These are phyloP conservation scores for Ennomos fuscantarius DNA, from an alignment of 2,888 invertebrate species.

Conservation along the genomic window DNA sequence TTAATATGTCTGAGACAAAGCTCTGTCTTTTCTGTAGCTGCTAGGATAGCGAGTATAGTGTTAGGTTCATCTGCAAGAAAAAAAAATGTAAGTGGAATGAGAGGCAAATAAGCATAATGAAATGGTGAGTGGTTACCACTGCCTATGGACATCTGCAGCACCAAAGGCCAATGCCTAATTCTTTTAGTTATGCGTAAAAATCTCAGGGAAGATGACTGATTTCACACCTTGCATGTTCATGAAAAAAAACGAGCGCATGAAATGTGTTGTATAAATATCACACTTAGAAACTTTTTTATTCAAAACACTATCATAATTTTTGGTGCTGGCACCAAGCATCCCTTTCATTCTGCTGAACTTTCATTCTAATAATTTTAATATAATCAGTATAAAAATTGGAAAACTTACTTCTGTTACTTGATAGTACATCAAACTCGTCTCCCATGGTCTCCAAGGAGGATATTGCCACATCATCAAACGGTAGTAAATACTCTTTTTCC, in stretches of 20 bases:
- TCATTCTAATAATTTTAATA: no score
- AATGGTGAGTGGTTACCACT: no score
- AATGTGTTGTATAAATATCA: no score
- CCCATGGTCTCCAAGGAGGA: constrained; percentile 59
- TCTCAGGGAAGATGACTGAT: not conserved
- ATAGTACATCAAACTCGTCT: constrained; percentile 62
- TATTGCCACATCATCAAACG: constrained; percentile 59
- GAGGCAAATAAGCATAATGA: no score
- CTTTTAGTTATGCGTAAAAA: no score
- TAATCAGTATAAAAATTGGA: not conserved
- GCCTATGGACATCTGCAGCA: no score
- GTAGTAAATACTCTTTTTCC: constrained; percentile 54
- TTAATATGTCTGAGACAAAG: constrained; percentile 57
- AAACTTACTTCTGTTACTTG: constrained; percentile 51
- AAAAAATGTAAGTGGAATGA: no score
- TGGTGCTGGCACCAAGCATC: no score
- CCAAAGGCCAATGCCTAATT: no score
- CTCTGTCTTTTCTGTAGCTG: constrained; percentile 58
- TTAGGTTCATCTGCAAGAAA: constrained; percentile 51
- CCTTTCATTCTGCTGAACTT: no score
- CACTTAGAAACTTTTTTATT: not conserved
- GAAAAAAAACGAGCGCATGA: no score
- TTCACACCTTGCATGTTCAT: not conserved
- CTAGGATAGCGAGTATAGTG: constrained; percentile 55
- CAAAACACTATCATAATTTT: no score